Conservation (phyloP, 2,888 invertebrate genomes). For the Panzeria rudis region DNA sequence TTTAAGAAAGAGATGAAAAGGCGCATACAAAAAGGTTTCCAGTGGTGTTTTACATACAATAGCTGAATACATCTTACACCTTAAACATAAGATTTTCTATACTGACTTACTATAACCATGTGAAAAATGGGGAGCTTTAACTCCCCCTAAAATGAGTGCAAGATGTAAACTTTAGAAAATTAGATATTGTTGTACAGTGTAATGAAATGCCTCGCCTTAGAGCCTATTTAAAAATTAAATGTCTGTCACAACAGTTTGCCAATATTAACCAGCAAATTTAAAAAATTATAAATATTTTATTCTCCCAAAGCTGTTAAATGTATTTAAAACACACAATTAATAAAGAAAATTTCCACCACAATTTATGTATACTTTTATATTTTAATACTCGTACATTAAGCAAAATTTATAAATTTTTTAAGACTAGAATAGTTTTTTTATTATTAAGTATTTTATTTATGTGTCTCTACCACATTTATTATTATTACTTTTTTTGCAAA, state of each 20-base stretch:
- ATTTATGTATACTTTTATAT: neutral
- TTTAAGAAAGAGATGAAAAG: no score
- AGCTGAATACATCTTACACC: no score
- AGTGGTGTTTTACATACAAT: no score
- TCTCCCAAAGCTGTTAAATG: conserved; percentile 5
- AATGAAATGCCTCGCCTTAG: no score
- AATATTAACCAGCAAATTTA: neutral
- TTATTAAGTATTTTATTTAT: conserved; percentile 7
- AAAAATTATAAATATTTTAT: neutral
- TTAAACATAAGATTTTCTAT: no score
- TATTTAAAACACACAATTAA: conserved; percentile 21
- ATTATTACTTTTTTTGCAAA: conserved; percentile 39
- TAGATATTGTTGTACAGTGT: no score
- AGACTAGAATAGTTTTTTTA: neutral
- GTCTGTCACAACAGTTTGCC: neutral
- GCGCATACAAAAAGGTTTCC: no score
- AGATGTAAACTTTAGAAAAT: no score
- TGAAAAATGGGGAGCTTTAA: no score
- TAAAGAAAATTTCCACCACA: conserved; percentile 17
- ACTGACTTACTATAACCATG: no score
- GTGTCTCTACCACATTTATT: neutral
- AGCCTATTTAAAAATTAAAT: neutral
- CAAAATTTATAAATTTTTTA: conserved; percentile 26
- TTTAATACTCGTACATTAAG: conserved; percentile 5
- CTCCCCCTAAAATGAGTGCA: no score